Conservation (phyloP, 2,888 invertebrate genomes). For the Lasioglossum malachurum region DNA sequence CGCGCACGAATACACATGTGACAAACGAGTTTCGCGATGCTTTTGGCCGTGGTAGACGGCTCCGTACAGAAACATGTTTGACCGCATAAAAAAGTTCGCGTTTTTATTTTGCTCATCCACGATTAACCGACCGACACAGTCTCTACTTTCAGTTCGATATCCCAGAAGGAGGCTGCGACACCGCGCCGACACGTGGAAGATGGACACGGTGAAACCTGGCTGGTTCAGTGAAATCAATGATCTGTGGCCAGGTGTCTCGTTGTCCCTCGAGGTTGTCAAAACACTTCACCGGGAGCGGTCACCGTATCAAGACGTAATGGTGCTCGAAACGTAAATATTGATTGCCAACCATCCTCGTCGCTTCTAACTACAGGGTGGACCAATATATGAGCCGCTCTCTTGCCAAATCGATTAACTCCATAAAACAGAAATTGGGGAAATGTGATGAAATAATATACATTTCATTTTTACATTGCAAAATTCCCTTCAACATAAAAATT, state of each 20-base stretch:
- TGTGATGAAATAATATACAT: no score
- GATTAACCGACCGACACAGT: constrained; percentile 40
- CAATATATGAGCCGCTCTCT: not conserved
- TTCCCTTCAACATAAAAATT: no score
- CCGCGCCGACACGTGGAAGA: constrained; percentile 76
- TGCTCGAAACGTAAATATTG: constrained; percentile 90
- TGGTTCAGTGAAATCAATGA: constrained; percentile 98
- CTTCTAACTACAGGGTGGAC: not conserved
- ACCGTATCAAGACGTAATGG: constrained; percentile 93
- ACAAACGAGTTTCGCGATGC: constrained; percentile 50
- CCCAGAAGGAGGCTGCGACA: constrained; percentile 9
- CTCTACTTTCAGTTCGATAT: constrained; percentile 56
- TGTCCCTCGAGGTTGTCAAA: constrained; percentile 93
- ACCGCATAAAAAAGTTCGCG: constrained; percentile 63
- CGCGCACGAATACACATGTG: constrained; percentile 46
- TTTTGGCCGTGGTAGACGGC: constrained; percentile 20
- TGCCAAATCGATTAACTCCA: no score
- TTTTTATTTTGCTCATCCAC: constrained; percentile 55
- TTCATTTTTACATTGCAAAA: no score
- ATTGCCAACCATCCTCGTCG: not conserved
- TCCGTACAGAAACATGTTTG: constrained; percentile 69
- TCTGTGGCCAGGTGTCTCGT: constrained; percentile 95
- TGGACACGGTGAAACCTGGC: constrained; percentile 91
- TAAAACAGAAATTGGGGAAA: no score
- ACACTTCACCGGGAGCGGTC: constrained; percentile 93